phyloP scores from a whole-genome alignment of 2,888 invertebrate genomes.

The Noctuana brunneofusca region DNA sequence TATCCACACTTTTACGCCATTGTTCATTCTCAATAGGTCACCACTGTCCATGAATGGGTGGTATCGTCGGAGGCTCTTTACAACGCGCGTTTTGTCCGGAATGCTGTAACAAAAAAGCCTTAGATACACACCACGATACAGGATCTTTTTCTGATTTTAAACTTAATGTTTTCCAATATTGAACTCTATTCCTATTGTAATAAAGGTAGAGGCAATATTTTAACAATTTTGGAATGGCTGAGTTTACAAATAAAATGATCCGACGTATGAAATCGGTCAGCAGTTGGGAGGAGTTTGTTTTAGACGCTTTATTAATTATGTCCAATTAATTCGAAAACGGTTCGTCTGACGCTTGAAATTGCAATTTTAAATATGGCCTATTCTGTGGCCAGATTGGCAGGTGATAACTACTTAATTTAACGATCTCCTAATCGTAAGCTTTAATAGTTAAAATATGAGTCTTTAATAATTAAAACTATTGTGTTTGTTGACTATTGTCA shows the following conservation, averaged over 20 bases:
- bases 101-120: conserved; percentile 81
- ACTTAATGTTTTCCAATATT: conserved; percentile 39
- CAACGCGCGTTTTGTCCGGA: conserved; percentile 81
- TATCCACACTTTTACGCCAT: conserved; percentile 58
- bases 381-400: conserved; percentile 43
- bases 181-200: conserved; percentile 45
- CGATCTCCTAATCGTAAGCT: background rate
- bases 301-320: conserved; percentile 81
- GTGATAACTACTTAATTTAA: conserved; percentile 45
- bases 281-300: conserved; percentile 76
- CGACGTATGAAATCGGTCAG: conserved; percentile 67
- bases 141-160: conserved; percentile 50
- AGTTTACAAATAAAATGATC: conserved; percentile 69
- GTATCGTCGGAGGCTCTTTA: conserved; percentile 80
- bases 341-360: conserved; percentile 58
- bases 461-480: too few relatives aligned
- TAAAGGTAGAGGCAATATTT: conserved; percentile 35
- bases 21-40: conserved; percentile 79
- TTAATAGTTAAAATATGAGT: too few relatives aligned
- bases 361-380: conserved; percentile 66
- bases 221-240: conserved; percentile 37
- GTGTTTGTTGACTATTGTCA: too few relatives aligned
- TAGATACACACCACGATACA: conserved; percentile 76
- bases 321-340: conserved; percentile 78
- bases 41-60: conserved; percentile 82